Conservation (phyloP, 1,140 invertebrate genomes). For the Teleopsis dalmanni region DNA sequence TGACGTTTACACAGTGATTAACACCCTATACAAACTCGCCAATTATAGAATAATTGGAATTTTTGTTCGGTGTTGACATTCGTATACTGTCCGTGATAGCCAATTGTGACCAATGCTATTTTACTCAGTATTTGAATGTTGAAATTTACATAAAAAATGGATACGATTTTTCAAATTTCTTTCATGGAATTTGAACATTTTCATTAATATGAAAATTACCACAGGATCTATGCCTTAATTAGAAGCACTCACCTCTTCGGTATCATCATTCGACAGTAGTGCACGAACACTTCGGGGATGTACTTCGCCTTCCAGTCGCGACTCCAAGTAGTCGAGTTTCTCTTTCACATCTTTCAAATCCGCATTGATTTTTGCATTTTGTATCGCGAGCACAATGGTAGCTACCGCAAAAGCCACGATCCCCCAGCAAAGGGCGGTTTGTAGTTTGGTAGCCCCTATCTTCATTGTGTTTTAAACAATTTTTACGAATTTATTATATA, state of each 20-base stretch:
- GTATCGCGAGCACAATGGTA: conserved; percentile 42
- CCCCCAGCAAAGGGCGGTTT: conserved; percentile 24
- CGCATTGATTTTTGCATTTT: conserved; percentile 22
- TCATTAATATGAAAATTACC: too few relatives aligned
- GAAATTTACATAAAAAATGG: neutral
- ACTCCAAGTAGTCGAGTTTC: conserved; percentile 24
- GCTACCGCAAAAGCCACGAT: conserved; percentile 44
- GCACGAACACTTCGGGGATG: neutral
- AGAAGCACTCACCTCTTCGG: neutral
- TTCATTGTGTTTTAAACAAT: too few relatives aligned
- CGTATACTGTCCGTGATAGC: too few relatives aligned
- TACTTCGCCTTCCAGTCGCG: neutral
- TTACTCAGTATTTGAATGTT: neutral
- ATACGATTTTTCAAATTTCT: too few relatives aligned
- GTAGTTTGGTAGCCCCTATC: conserved; percentile 25
- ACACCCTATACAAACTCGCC: too few relatives aligned
- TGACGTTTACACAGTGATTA: too few relatives aligned
- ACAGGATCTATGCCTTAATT: too few relatives aligned
- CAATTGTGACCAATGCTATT: too few relatives aligned
- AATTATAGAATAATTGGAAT: too few relatives aligned
- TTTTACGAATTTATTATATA: too few relatives aligned
- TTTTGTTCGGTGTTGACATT: too few relatives aligned
- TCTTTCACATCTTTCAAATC: conserved; percentile 29
- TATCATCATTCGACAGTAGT: neutral
- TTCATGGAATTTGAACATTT: too few relatives aligned